Base-by-base conservation (phyloP, 2,113 vertebrate species). In the Clarias magur region DNA sequence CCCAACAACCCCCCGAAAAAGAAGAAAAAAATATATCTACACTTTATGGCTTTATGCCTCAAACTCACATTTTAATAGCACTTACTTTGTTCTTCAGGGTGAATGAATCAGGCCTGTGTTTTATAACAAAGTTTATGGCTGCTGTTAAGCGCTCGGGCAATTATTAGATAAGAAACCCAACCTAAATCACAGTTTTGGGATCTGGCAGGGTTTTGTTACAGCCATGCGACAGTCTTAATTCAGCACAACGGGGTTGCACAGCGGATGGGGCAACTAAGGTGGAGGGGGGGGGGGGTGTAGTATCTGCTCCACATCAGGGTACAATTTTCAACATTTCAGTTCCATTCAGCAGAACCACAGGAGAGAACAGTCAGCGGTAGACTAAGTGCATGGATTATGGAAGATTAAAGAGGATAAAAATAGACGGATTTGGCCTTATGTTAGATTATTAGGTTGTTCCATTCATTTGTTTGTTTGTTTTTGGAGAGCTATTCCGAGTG, bases 111-210 rank as follows among this genome's bases (percentile, higher is more conserved):
- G 30, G 68, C 38, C 21, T n/a, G 30, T 54, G 62, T 86, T 86
- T 59, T 83, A 84, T 73, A 42, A 57, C 56, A 30, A 60, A 79
- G 57, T 75, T 82, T 88, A 87, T 21, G 84, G 82, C 79, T 85
- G 87, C 80, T 70, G 79, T 80, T 88, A 85, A 73, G 56, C 16
- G 54, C 60, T 85, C 68, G 34, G 86, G 38, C 85, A 34, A 54
- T 27, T 34, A 76, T 84, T 72, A 91, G 89, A 90, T 86, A 91
- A 85, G 75, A 80, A 87, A 59, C 17, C 17, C 10, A 38, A 81
- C 82, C 63, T 85, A 85, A 92, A 88, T 89, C 88, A 62, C 42
- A n/a, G 15, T 30, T 65, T 60, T 21, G 85, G 56, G 82, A 83
- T 87, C 86, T 86, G 88, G 72, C 82, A 80, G 70, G 65, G 68